Evolutionary conservation across 2,113 vertebrate genomes (phyloP), one percentile per base, ranked within the genome.

Genomic region (Xenopus borealis): DNA sequence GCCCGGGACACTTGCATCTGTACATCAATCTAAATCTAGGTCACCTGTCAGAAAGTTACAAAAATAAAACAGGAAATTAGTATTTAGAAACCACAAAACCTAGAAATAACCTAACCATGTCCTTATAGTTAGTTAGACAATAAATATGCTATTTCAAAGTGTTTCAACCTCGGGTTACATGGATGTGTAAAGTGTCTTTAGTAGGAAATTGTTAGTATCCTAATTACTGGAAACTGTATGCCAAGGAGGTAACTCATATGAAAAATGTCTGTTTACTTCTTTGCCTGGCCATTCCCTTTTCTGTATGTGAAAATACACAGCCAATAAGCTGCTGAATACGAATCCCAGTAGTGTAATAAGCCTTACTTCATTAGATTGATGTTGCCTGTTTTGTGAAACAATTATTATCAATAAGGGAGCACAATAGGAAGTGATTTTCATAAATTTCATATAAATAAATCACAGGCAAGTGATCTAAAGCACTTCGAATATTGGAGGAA

Each of bases 31-130:
- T n/a, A 44, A 73, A 73, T 58, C 71, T 73, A 66, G 71, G 71
- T 73, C 71, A 73, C 62, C 71, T 66, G 71, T 66, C 71, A 65
- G 30, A 66, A 57, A 57, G n/a, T 20, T 52, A 27, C 71, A 66
- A 73, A 45, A 66, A 66, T 66, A 66, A 66, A 58, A 12, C 71
- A 62, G 58, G 65, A 50, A 66, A 66, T 66, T 73, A 73, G 62
- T 66, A 58, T 66, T 73, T 66, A 9, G 50, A 46, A 33, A 55
- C 50, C 45, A 55, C 16, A 55, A 55, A 55, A 55, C 12, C 17
- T 66, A 9, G 40, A 66, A 66, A 18, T 19, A 18, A 17, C 9
- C 18, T 18, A 10, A 10, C 18, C 14, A 3, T 19, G 16, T 46
- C 17, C 33, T 12, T 18, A 3, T 66, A 45, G 17, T 46, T 66